Conservation (phyloP, 2,113 vertebrate genomes). For the Neomonachus schauinslandi region DNA sequence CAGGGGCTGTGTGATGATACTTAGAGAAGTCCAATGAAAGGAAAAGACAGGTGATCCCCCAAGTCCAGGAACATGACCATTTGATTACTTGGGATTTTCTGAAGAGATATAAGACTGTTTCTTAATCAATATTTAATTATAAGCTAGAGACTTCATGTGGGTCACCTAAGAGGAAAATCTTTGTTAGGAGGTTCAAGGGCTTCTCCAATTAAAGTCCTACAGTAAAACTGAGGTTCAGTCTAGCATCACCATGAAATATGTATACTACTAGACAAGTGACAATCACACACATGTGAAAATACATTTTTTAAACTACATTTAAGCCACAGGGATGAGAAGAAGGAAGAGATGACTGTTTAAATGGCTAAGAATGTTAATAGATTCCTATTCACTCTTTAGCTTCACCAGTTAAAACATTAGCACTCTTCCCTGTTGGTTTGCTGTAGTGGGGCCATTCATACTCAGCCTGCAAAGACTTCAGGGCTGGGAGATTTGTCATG, state of each 20-base stretch:
- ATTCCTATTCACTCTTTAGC: neutral
- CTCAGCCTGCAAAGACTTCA: neutral
- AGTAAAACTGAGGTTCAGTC: neutral
- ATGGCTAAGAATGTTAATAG: neutral
- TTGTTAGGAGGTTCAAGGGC: neutral
- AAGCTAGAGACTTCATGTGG: neutral
- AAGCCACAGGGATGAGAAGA: neutral
- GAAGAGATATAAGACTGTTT: neutral
- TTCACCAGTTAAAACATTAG: neutral
- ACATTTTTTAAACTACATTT: neutral
- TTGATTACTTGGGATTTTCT: neutral
- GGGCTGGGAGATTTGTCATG: neutral
- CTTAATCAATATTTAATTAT: neutral
- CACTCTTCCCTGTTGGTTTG: neutral
- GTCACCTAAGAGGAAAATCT: neutral
- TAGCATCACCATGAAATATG: neutral
- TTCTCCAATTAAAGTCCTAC: neutral
- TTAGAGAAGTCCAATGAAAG: neutral
- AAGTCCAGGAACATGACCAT: neutral
- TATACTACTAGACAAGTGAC: neutral
- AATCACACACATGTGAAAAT: neutral
- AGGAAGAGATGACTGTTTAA: neutral
- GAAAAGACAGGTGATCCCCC: neutral
- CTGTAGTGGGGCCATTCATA: neutral
- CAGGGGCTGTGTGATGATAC: neutral